Conservation (phyloP, 2,797 vertebrate genomes). For the Cheirogaleus major region DNA sequence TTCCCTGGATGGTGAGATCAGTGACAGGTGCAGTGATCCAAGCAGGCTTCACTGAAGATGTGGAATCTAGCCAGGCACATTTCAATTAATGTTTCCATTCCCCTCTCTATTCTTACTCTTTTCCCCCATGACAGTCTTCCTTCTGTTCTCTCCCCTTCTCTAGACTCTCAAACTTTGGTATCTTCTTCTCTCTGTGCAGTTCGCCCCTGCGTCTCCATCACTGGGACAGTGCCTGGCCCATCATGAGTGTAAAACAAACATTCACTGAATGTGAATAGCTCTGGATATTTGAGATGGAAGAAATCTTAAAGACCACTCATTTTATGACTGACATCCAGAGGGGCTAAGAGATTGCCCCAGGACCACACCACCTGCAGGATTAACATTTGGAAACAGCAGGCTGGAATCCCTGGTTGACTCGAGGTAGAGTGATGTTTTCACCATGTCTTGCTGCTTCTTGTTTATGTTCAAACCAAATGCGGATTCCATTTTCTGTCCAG, state of each 20-base stretch:
- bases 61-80: not conserved
- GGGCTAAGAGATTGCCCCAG: not conserved
- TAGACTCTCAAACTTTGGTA: not conserved
- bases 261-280: not conserved
- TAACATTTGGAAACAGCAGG: not conserved
- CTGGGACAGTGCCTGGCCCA: not conserved
- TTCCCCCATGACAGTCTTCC: not conserved
- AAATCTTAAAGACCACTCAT: not conserved
- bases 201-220: not conserved
- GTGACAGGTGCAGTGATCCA: not conserved
- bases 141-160: not conserved
- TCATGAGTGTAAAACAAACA: not conserved
- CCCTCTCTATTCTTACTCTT: not conserved
- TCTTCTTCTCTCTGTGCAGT: not conserved
- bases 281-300: not conserved
- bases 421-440: not conserved
- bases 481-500: conserved; percentile 41
- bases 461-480: conserved; percentile 27
- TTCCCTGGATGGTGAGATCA: not conserved
- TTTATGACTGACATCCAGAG: not conserved
- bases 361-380: not conserved
- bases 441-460: not conserved
- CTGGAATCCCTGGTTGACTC: not conserved
- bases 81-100: not conserved
- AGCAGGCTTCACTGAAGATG: not conserved